Evolutionary conservation across 1,140 invertebrate species (phyloP).

Genomic region (Calycopis cecrops): DNA sequence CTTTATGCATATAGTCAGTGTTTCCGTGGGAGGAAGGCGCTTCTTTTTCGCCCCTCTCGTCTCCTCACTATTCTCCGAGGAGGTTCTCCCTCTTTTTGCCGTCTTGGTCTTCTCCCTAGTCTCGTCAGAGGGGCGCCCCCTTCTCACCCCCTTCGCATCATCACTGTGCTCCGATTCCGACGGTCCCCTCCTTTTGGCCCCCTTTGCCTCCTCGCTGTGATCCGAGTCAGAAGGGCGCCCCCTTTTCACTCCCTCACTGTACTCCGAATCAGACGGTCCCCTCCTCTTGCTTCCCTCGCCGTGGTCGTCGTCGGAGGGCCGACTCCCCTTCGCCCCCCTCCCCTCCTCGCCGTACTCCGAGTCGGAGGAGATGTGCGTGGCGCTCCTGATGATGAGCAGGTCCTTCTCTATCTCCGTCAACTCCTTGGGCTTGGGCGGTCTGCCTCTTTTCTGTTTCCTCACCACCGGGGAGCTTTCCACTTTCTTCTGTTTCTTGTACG

Average conservation of each 20-base stretch:
- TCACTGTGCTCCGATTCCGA: too few relatives aligned
- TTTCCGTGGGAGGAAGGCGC: neutral
- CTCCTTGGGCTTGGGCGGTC: slow-evolving; percentile 47
- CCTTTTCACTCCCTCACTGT: too few relatives aligned
- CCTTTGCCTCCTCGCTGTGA: slow-evolving; percentile 28
- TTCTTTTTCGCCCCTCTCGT: too few relatives aligned
- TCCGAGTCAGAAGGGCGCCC: too few relatives aligned
- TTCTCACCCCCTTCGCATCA: too few relatives aligned
- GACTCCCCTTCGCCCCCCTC: neutral
- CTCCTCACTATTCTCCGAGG: too few relatives aligned
- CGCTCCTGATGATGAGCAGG: slow-evolving; percentile 54
- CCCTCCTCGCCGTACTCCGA: slow-evolving; percentile 38
- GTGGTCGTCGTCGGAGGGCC: too few relatives aligned
- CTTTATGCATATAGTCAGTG: neutral
- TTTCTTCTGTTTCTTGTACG: slow-evolving; percentile 50
- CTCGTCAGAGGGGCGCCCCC: too few relatives aligned
- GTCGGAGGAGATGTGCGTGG: slow-evolving; percentile 52
- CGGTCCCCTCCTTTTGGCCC: slow-evolving; percentile 13
- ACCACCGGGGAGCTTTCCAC: slow-evolving; percentile 36
- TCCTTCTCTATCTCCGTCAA: slow-evolving; percentile 62
- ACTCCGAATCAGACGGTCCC: too few relatives aligned
- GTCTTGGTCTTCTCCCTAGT: slow-evolving; percentile 24
- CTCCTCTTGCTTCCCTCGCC: too few relatives aligned
- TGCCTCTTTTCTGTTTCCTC: slow-evolving; percentile 27
- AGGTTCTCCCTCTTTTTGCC: slow-evolving; percentile 13